Conservation (phyloP, 2,797 vertebrate species). For the Anas bernieri region DNA sequence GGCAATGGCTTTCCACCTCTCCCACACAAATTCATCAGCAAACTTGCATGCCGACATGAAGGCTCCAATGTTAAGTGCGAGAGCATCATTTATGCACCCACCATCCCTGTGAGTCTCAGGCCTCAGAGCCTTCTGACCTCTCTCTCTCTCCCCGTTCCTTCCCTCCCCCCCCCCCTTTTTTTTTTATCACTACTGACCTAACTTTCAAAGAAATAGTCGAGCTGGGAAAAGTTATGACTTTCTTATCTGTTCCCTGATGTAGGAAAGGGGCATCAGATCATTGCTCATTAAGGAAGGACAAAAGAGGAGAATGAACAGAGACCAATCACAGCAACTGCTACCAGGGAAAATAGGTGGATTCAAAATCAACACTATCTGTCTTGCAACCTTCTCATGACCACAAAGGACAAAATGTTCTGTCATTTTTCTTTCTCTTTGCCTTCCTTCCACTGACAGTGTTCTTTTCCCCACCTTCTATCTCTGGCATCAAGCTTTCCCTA, state of each 20-base stretch:
- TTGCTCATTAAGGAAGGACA: background rate
- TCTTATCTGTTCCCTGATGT: background rate
- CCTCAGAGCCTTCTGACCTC: too few relatives aligned
- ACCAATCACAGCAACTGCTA: accelerated
- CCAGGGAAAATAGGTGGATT: background rate
- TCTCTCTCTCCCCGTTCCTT: too few relatives aligned
- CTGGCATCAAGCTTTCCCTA: background rate
- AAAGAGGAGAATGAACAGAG: background rate
- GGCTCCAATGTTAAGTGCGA: background rate
- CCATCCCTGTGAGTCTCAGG: background rate
- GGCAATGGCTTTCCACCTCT: background rate
- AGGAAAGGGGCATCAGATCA: background rate
- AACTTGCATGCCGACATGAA: background rate
- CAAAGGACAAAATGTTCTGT: background rate
- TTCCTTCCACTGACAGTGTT: background rate
- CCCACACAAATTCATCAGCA: background rate
- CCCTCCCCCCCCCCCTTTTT: background rate
- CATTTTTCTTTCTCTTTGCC: background rate
- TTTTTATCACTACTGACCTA: background rate
- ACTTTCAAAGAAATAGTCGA: background rate
- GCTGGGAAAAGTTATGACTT: background rate
- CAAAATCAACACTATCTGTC: background rate
- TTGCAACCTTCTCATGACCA: background rate
- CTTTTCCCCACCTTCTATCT: background rate
- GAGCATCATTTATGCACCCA: background rate